Base-by-base conservation (phyloP, 2,797 vertebrate species). In the Harpagifer antarcticus region DNA sequence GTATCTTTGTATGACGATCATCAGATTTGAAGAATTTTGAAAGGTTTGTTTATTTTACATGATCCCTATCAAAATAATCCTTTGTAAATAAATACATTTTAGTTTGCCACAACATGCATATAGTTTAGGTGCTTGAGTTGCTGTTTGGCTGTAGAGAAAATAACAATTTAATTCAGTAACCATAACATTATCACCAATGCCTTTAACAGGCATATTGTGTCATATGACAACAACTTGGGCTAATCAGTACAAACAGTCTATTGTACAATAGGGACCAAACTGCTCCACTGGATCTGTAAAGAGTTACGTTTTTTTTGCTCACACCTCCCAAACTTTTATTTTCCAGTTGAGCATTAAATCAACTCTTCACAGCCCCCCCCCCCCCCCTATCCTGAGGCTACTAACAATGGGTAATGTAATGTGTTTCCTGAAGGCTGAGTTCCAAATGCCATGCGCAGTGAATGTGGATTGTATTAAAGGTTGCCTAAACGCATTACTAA, bases 401-500 rank as follows among this genome's bases (percentile, higher is more conserved):
- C 45, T 40, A 68, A 79, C 50, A 66, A 23, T 37, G 60, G 59
- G 79, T 63, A 12, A 77, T 78, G 59, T 2, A 66, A 81, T 81
- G 60, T 50, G 68, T 68, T 81, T 88, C 63, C 82, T 68, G 49
- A 19, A 68, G 57, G 72, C 74, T 68, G 58, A 74, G 54, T 59
- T 75, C 59, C 20, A 73, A 83, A 65, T 62, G 66, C 63, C 47
- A 27, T 63, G 19, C 78, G 52, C 60, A 64, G 16, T 79, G 59
- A 68, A 68, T 43, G 44, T 49, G 27, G 42, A 81, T 67, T 72
- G 65, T 43, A 33, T 74, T 59, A 50, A 62, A 53, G 8, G 40
- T 71, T 81, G 81, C 59, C 77, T 83, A 61, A 83, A 81, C 66
- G 67, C 57, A 79, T 84, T 78, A 67, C 63, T 57, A 50, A 65